Base-by-base conservation (phyloP, 2,888 invertebrate species). In the Sisyra nigra region DNA sequence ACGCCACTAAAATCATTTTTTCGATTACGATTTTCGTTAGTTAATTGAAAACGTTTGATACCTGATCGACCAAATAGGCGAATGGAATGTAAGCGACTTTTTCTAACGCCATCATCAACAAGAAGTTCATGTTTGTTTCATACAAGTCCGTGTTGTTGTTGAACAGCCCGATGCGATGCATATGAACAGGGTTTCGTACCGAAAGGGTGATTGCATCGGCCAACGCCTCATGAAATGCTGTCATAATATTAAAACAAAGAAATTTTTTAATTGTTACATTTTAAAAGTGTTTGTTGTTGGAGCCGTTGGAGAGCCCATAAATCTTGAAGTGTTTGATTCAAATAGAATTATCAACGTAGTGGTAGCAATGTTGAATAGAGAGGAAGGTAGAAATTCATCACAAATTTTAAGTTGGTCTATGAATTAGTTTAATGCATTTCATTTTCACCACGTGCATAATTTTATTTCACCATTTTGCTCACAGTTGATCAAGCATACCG, bases 181-280 rank as follows among this genome's bases (percentile, higher is more conserved):
- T 65, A 60, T 89, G 87, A 11, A 71, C 72, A 0, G 86, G 73
- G 33, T 85, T 87, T 53, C 76, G 74, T 0, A 85, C 78, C 0
- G 85, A 86, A 9, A 89, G 63, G 0, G 76, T 72, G 19, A 88
- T 72, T 0, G 84, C 79, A 54, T 87, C 87, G 1, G 88, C 81
- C 0, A 88, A 71, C 0, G 85, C 88, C 59, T 88, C 88, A 54
- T 88, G 86, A 56, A 88, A 88, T 6, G 85, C 86, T 83, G 56
- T 19, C 59, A 61, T 18, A 48, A 19, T 36, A n/a, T n/a, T n/a
- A n/a, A 45, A 3, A 47, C 30, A 14, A 31, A 14, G 36, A n/a
- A 14, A 13, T 51, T n/a, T 29, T 35, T 24, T 1, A 30, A 34
- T 34, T 46, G 14, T 3, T 8, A 15, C 14, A 40, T n/a, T 42